A percentile compares a stretch with the other conserved stretches of the same genome.
phyloP scores from a whole-genome alignment of 2,113 vertebrate genomes.

The Telmatochromis brichardi region DNA sequence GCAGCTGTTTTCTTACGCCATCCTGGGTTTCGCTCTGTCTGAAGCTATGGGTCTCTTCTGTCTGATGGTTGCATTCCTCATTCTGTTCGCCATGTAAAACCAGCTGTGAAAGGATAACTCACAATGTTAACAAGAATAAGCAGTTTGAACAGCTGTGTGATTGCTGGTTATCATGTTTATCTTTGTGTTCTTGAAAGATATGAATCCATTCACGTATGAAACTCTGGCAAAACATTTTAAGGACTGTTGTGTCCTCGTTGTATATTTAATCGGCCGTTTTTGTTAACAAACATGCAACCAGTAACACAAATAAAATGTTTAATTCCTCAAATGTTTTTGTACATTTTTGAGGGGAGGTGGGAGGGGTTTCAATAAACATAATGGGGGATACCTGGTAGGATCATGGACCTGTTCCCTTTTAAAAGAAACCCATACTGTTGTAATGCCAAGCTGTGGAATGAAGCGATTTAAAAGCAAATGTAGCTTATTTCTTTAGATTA shows the following conservation, averaged over 20 bases:
- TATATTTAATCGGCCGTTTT: conserved; percentile 80
- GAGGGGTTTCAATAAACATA: background rate
- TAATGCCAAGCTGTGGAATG: background rate
- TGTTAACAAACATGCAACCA: conserved; percentile 71
- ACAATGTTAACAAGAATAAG: conserved; percentile 51
- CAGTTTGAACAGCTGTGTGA: background rate
- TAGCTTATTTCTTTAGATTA: background rate
- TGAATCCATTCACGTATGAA: conserved; percentile 71
- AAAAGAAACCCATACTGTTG: background rate
- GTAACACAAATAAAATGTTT: conserved; percentile 63
- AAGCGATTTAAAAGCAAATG: background rate
- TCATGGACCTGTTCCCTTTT: background rate
- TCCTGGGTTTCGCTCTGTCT: conserved; percentile 96
- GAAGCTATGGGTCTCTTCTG: conserved; percentile 99
- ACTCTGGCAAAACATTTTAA: conserved; percentile 57
- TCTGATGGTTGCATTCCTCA: conserved; percentile 99
- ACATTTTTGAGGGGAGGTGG: background rate
- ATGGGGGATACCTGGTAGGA: background rate
- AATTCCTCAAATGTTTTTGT: conserved; percentile 33
- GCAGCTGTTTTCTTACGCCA: conserved; percentile 98
- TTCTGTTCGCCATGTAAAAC: conserved; percentile 95
- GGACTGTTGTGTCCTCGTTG: conserved; percentile 70
- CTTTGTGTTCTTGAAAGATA: conserved; percentile 37
- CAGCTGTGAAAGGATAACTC: conserved; percentile 13
- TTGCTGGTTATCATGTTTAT: background rate